Percentiles rank a stretch among this genome's conserved stretches.
Conservation (phyloP, 2,888 invertebrate genomes). For the Embidobia sp. region DNA sequence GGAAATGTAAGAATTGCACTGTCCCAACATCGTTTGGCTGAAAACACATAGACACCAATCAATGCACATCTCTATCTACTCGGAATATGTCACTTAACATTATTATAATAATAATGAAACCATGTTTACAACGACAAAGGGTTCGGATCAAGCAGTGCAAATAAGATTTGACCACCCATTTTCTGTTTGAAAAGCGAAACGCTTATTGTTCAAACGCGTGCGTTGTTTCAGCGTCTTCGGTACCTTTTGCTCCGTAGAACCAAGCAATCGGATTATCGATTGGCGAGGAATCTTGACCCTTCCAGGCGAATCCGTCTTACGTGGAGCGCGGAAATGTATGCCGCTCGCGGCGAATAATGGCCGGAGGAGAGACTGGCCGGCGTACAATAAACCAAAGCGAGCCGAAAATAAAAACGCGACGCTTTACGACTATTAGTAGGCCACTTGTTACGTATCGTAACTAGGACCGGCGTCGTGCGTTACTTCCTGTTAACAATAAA, state of each 20-base stretch:
- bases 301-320: slow-evolving; percentile 22
- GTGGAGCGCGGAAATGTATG: slow-evolving; percentile 27
- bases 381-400: slow-evolving; percentile 28
- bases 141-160: too few species aligned
- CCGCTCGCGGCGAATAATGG: slow-evolving; percentile 27
- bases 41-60: too few species aligned
- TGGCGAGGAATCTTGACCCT: slow-evolving; percentile 21
- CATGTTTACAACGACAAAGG: too few species aligned
- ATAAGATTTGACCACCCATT: too few species aligned
- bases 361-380: slow-evolving; percentile 18
- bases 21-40: too few species aligned
- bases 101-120: too few species aligned
- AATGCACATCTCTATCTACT: too few species aligned
- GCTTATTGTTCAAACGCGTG: slow-evolving; percentile 6
- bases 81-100: too few species aligned
- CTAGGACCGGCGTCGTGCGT: slow-evolving; percentile 43
- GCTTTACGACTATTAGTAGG: slow-evolving; percentile 57
- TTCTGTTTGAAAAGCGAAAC: too few species aligned
- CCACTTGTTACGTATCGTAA: slow-evolving; percentile 58
- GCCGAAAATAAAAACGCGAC: slow-evolving; percentile 46
- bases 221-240: slow-evolving; percentile 1
- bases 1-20: too few species aligned
- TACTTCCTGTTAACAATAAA: slow-evolving; percentile 59
- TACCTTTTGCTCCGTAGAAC: slow-evolving; percentile 4
- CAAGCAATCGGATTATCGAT: slow-evolving; percentile 40